Evolutionary conservation across 2,888 invertebrate genomes (phyloP).

Genomic region (Seira musarum): DNA sequence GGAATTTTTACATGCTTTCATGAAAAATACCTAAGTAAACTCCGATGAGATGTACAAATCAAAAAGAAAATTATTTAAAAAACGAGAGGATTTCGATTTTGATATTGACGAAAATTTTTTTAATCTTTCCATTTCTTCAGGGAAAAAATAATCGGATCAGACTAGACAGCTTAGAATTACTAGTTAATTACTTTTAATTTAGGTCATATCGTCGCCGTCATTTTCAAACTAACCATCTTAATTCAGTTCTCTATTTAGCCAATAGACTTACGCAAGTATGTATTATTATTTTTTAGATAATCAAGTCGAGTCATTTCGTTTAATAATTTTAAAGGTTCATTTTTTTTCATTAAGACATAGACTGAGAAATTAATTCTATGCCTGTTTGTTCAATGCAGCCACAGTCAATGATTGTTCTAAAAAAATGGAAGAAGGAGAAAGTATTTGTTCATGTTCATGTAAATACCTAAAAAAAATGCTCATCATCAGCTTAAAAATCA

Average conservation of each 20-base stretch:
- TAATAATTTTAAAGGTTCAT: background rate
- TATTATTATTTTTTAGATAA: background rate
- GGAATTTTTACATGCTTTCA: background rate
- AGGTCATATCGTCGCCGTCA: background rate
- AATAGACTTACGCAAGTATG: background rate
- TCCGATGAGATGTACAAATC: constrained; percentile 6
- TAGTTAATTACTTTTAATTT: background rate
- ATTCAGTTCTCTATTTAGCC: background rate
- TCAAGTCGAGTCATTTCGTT: background rate
- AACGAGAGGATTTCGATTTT: no score
- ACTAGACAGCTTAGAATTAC: background rate
- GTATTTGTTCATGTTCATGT: background rate
- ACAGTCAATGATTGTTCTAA: constrained; percentile 61
- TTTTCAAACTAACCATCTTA: background rate
- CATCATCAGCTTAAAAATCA: background rate
- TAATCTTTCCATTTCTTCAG: background rate
- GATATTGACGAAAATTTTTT: no score
- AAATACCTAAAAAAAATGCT: background rate
- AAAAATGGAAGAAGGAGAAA: background rate
- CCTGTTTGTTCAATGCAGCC: constrained; percentile 50
- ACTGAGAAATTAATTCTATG: constrained; percentile 35
- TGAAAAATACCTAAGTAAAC: background rate
- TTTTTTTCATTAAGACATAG: constrained; percentile 15
- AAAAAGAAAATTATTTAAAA: background rate
- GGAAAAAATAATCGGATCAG: background rate